Base-by-base conservation (phyloP, 2,888 invertebrate species). In the Falcaria lacertinaria region DNA sequence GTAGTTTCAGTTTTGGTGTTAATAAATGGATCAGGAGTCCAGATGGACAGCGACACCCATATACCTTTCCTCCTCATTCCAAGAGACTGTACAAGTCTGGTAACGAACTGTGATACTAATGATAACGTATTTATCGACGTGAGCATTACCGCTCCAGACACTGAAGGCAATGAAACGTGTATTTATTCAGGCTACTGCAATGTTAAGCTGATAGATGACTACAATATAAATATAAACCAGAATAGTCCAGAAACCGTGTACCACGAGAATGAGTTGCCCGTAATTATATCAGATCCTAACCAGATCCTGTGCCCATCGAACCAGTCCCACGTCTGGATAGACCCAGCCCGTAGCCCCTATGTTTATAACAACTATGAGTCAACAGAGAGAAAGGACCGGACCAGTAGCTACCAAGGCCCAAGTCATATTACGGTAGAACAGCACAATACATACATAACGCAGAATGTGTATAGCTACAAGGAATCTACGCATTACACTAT, bases 271-370 rank as follows among this genome's bases (percentile, higher is more conserved):
- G 59, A 64, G 14, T 51, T 66, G 15, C 68, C 72, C 8, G 53
- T 74, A 1, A 55, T 70, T 15, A 49, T 76, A 2, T 57, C 62
- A 1, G 80, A 79, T 17, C 50, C 61, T 0, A 69, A 61, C 28
- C 71, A 70, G 43, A 46, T 63, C 15, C 34, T 59, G 1, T 64
- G 57, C 34, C 60, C 66, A 4, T 71, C 69, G 50, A 77, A 60
- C 36, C 80, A 81, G 46, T 76, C 78, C 2, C 73, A 80, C 42
- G 82, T 86, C 0, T 85, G 87, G 86, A 86, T 85, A 28, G 86
- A 87, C 35, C 84, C 85, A 0, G 60, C 68, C 0, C 62, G 75
- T 19, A 86, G 83, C 41, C 87, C 87, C 0, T 78, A 66, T 52
- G 80, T 84, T 0, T 85, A 85, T 43, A 86, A 84, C 38, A 64